phyloP scores from a whole-genome alignment of 2,113 vertebrate genomes.

The Dascyllus trimaculatus region DNA sequence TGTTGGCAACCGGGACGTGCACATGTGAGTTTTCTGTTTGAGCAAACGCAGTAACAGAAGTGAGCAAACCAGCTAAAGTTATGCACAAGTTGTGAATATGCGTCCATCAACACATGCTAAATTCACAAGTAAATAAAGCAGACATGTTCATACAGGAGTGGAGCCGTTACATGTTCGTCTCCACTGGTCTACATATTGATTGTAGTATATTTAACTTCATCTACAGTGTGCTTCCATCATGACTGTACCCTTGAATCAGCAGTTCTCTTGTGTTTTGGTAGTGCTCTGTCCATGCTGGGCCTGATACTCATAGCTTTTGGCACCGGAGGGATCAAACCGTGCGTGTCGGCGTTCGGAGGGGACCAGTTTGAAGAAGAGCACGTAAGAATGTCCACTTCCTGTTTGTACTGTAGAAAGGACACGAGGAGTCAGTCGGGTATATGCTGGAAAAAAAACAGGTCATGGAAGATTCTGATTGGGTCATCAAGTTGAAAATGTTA shows the following conservation, averaged over 20 bases:
- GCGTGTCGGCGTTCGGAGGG: slow-evolving; percentile 96
- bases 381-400: slow-evolving; percentile 83
- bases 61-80: no score
- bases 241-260: background rate
- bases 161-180: no score
- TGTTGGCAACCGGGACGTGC: slow-evolving; percentile 86
- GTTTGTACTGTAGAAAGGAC: background rate
- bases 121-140: no score
- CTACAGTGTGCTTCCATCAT: no score
- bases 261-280: slow-evolving; percentile 26
- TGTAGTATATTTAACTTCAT: no score
- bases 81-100: no score
- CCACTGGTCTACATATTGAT: no score
- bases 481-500: no score
- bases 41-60: background rate
- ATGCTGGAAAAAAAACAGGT: no score
- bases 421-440: background rate
- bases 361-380: slow-evolving; percentile 96
- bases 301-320: slow-evolving; percentile 95
- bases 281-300: slow-evolving; percentile 90
- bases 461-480: no score
- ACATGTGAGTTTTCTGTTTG: slow-evolving; percentile 90
- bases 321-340: slow-evolving; percentile 98
- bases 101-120: no score
- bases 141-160: no score